Conservation (phyloP, 1,140 invertebrate species). For the Drosophila lacertosa region DNA sequence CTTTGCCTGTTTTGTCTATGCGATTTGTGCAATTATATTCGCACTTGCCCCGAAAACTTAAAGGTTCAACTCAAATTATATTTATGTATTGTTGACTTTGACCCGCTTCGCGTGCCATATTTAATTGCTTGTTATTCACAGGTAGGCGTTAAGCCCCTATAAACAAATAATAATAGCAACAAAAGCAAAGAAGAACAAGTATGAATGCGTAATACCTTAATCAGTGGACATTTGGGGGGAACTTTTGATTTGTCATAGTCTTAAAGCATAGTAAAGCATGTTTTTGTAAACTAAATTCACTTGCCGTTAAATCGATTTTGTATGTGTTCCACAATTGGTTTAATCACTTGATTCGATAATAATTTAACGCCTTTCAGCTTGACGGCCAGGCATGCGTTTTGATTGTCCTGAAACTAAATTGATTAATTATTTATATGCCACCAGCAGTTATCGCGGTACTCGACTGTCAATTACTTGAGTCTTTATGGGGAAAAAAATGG, state of each 20-base stretch:
- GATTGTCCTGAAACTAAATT: background rate
- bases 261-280: background rate
- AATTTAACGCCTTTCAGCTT: background rate
- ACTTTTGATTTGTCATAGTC: background rate
- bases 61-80: constrained; percentile 41
- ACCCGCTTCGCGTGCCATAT: constrained; percentile 62
- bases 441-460: background rate
- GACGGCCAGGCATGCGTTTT: background rate
- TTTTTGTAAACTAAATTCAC: background rate
- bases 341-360: no score
- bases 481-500: background rate
- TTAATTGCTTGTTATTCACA: constrained; percentile 41
- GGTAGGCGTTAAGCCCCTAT: constrained; percentile 23
- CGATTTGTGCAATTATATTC: constrained; percentile 64
- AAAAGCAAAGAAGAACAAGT: background rate
- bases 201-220: no score
- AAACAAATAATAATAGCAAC: background rate
- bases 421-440: background rate
- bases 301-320: background rate
- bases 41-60: constrained; percentile 33
- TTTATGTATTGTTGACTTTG: constrained; percentile 66
- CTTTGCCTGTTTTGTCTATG: constrained; percentile 9
- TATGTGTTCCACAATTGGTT: background rate
- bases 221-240: background rate
- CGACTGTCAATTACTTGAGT: background rate